Evolutionary conservation across 64 coral and sea anemone species (phyloP), one percentile per base, ranked within the genome.

Genomic region (Platygyra sinensis): DNA sequence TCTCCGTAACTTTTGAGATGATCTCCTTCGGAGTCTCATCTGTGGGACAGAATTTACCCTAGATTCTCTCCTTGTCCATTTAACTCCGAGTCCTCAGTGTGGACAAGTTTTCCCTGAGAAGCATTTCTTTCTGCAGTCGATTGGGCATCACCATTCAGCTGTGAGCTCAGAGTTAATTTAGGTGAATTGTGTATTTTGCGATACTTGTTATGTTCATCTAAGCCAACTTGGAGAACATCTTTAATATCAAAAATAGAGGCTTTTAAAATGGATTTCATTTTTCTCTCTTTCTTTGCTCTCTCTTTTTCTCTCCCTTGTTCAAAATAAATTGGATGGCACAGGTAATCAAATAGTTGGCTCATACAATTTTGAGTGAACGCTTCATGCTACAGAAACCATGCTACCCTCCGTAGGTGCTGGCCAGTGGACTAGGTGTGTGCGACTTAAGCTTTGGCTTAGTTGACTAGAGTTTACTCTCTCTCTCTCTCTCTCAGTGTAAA

Each of bases 161-260:
- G 61, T 8, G 31, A 20, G 73, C 81, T 86, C 50, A 95, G 55
- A 3, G 27, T 88, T 72, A 95, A 60, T 0, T 28, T 18, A 11
- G 77, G 67, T 13, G 93, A 71, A 20, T 88, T 77, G 75, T 95
- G 93, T 5, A 95, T 75, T 52, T 64, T 72, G 16, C 93, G 93
- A 63, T 90, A 91, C 19, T 83, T 86, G 50, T 95, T 95, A 51
- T 95, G 93, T n/a, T 87, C 73, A 17, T 72, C 8, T 25, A 95
- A 73, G 20, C 67, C 87, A 71, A 52, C 75, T 20, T 57, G 49
- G 50, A 55, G 38, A 51, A 59, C 24, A 54, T 29, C 76, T 79
- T 12, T 54, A 10, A 25, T 0, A 5, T 1, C 22, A 69, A 67
- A 22, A 11, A 28, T 25, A 10, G 65, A 29, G 1, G n/a, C 4